Conservation (phyloP, 1,140 invertebrate genomes). For the Condylostylus longicornis region DNA sequence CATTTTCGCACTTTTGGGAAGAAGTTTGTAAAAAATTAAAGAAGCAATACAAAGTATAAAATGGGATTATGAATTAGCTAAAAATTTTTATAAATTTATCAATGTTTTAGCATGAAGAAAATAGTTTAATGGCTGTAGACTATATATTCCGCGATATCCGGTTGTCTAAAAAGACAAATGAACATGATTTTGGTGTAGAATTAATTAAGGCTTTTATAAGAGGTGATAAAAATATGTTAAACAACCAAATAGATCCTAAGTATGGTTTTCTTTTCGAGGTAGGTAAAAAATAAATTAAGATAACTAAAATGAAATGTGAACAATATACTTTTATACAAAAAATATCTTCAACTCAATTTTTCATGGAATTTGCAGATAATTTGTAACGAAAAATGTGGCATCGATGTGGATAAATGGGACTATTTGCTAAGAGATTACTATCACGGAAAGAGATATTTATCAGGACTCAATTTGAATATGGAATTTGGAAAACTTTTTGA, state of each 20-base stretch:
- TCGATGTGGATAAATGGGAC: slow-evolving; percentile 62
- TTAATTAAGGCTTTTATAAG: slow-evolving; percentile 22
- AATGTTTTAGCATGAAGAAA: slow-evolving; percentile 15
- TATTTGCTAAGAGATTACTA: slow-evolving; percentile 46
- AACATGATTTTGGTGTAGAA: slow-evolving; percentile 17
- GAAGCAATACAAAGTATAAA: slow-evolving; percentile 10
- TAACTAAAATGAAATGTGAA: neutral
- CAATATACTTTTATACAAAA: neutral
- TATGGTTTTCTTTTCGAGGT: slow-evolving; percentile 10
- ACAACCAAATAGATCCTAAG: neutral
- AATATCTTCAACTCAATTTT: slow-evolving; percentile 1
- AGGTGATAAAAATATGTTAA: slow-evolving; percentile 11
- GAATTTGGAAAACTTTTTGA: slow-evolving; percentile 13
- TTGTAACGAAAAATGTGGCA: slow-evolving; percentile 42
- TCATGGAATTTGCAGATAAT: slow-evolving; percentile 42
- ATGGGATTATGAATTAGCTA: slow-evolving; percentile 11
- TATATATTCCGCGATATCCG: slow-evolving; percentile 13
- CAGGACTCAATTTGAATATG: slow-evolving; percentile 13
- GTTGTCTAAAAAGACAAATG: slow-evolving; percentile 10
- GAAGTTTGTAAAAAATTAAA: no score
- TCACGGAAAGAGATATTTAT: slow-evolving; percentile 6
- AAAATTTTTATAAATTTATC: neutral
- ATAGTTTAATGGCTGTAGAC: slow-evolving; percentile 16
- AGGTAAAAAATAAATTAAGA: neutral
- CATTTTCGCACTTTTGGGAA: slow-evolving; percentile 50